Percentiles rank a stretch among this genome's conserved stretches.
phyloP scores from a whole-genome alignment of 2,888 invertebrate species.

The Agrenia bidenticulata region DNA sequence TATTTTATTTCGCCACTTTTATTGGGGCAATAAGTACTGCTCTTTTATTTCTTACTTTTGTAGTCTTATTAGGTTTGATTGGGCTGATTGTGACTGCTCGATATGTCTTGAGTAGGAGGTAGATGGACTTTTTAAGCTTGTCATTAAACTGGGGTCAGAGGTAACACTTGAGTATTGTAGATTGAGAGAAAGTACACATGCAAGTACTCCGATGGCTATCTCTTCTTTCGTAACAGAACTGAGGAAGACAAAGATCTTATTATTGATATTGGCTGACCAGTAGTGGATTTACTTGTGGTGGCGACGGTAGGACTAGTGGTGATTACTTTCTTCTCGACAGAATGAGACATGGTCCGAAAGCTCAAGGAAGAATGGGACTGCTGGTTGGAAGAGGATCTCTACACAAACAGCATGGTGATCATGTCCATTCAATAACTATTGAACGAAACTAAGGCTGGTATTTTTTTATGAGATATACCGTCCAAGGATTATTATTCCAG shows the following conservation, averaged over 20 bases:
- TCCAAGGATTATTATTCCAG: conserved; percentile 8
- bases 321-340: too few relatives aligned
- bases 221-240: background rate
- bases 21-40: background rate
- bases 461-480: background rate
- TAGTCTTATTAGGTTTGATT: too few relatives aligned
- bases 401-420: too few relatives aligned
- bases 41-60: background rate
- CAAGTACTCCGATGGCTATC: background rate
- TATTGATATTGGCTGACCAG: background rate
- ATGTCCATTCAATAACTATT: background rate
- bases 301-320: too few relatives aligned
- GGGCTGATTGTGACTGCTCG: too few relatives aligned
- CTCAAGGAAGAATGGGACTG: too few relatives aligned
- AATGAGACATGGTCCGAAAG: too few relatives aligned
- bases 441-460: background rate
- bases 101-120: too few relatives aligned
- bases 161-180: background rate
- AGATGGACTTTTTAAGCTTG: background rate
- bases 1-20: conserved; percentile 13
- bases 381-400: too few relatives aligned
- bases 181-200: background rate
- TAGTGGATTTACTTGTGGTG: too few relatives aligned
- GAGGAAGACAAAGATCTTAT: background rate
- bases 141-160: background rate